Conservation (phyloP, 2,888 invertebrate genomes). For the Gisinianus flammeolus region DNA sequence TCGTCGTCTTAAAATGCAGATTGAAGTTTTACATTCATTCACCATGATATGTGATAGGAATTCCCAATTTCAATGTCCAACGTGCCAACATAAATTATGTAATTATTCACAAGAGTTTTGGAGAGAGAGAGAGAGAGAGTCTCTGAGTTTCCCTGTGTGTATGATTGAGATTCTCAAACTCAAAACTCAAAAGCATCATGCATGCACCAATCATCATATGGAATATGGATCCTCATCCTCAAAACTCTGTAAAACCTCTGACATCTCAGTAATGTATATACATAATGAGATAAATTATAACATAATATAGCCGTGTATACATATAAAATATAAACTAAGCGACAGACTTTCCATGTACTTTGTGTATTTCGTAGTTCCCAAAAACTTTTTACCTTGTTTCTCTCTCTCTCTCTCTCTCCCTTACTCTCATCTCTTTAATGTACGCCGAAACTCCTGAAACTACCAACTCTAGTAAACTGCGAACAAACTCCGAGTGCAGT, state of each 20-base stretch:
- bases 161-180: not conserved
- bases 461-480: no score
- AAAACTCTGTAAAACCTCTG: not conserved
- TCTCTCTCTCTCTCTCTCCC: not conserved
- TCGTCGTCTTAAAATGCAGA: not conserved
- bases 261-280: not conserved
- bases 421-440: no score
- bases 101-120: not conserved
- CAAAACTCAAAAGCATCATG: not conserved
- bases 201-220: not conserved
- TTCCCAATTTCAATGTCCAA: conserved; percentile 8
- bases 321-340: not conserved
- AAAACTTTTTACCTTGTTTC: not conserved
- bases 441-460: no score
- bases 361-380: not conserved
- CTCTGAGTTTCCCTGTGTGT: not conserved
- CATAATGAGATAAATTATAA: no score
- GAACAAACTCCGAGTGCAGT: no score
- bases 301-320: no score
- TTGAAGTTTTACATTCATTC: not conserved
- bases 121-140: not conserved
- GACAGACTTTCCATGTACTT: not conserved
- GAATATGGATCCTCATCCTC: not conserved
- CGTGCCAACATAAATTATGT: conserved; percentile 8
- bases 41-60: no score